phyloP scores from a whole-genome alignment of 2,113 vertebrate species.

The Cacatua alba region DNA sequence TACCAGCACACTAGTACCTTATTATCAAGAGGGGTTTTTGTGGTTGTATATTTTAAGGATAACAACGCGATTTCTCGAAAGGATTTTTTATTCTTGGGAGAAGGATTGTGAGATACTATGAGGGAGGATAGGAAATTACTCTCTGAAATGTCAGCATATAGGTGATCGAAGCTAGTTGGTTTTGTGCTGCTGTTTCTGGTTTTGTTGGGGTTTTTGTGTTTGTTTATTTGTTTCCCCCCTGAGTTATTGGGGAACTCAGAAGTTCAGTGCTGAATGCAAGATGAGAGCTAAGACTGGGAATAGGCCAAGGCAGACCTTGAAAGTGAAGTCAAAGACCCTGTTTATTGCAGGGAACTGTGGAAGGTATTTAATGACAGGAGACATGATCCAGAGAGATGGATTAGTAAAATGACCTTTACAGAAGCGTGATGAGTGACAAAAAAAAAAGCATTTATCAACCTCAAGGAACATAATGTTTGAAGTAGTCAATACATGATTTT shows the following conservation, averaged over 20 bases:
- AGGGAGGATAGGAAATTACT: not conserved
- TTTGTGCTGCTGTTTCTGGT: not conserved
- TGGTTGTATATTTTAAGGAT: not conserved
- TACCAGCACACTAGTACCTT: not conserved
- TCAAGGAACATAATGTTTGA: not conserved
- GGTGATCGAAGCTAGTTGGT: not conserved
- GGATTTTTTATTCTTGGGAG: not conserved
- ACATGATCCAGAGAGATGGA: not conserved
- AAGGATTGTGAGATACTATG: not conserved
- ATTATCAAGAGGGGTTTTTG: not conserved
- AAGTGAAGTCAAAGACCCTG: not conserved
- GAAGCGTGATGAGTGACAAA: not conserved
- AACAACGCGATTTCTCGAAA: not conserved
- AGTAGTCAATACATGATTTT: not conserved
- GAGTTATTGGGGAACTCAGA: not conserved
- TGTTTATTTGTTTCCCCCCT: too few relatives aligned
- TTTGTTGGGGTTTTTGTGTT: not conserved
- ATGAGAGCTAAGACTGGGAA: not conserved
- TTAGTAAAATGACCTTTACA: slow-evolving; percentile 42
- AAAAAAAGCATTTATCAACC: not conserved
- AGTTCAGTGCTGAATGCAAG: not conserved
- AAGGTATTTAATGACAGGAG: not conserved
- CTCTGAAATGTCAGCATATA: not conserved
- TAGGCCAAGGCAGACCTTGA: not conserved
- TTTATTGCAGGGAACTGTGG: not conserved